Conservation (phyloP, 2,113 vertebrate species). For the Sinocyclocheilus rhinocerous region DNA sequence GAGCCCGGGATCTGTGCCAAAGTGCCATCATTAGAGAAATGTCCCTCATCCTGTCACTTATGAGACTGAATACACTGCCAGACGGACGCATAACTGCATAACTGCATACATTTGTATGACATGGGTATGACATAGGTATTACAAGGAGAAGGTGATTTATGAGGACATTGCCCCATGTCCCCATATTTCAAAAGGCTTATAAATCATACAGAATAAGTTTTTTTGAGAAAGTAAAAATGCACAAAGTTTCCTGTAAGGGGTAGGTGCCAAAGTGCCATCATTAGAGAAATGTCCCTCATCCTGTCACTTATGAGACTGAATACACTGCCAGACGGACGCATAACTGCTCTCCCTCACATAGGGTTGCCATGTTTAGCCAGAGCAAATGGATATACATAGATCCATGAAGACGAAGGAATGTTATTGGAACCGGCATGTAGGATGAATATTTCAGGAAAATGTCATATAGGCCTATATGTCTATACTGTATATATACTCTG, state of each 20-base stretch:
- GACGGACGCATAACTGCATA: not conserved
- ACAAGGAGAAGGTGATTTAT: too few relatives aligned
- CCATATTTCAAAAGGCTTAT: too few relatives aligned
- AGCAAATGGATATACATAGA: not conserved
- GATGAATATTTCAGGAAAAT: not conserved
- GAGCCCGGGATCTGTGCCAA: slow-evolving; percentile 29
- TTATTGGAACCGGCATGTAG: not conserved
- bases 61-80: slow-evolving; percentile 19
- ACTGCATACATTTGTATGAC: too few relatives aligned
- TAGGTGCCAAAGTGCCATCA: slow-evolving; percentile 37
- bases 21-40: slow-evolving; percentile 33
- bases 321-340: not conserved
- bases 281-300: slow-evolving; percentile 34
- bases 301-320: slow-evolving; percentile 34
- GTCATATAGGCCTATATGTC: too few relatives aligned
- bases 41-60: slow-evolving; percentile 38
- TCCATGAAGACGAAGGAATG: not conserved
- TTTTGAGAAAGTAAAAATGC: too few relatives aligned
- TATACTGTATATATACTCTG: not conserved
- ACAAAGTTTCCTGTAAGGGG: too few relatives aligned
- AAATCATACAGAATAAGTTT: too few relatives aligned
- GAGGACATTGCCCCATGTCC: too few relatives aligned
- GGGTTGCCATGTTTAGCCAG: not conserved
- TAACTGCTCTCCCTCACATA: not conserved
- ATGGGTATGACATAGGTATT: too few relatives aligned